phyloP scores from a whole-genome alignment of 2,113 vertebrate species.

The Nannospalax galili region DNA sequence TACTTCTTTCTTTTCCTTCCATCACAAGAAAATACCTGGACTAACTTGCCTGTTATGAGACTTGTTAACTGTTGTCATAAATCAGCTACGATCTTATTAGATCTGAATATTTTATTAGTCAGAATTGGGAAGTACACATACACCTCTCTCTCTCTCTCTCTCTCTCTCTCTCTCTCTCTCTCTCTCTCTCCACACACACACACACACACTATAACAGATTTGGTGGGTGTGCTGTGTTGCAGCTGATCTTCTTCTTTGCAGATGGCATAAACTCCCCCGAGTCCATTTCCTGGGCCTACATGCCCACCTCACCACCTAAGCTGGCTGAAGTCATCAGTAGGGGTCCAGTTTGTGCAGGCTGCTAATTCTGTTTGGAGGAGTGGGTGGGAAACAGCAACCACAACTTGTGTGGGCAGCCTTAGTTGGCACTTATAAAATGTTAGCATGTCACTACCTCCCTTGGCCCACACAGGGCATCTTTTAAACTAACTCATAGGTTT shows the following conservation, averaged over 20 bases:
- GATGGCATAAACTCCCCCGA: slow-evolving; percentile 70
- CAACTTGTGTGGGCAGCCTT: slow-evolving; percentile 65
- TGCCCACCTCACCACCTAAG: slow-evolving; percentile 67
- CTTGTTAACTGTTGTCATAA: slow-evolving; percentile 34
- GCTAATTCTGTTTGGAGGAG: slow-evolving; percentile 47
- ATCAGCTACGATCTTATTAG: not conserved
- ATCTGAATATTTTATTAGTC: slow-evolving; percentile 47
- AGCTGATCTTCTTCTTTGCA: slow-evolving; percentile 76
- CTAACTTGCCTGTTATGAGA: slow-evolving; percentile 23
- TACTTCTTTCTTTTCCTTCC: slow-evolving; percentile 50
- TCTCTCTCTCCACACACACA: too few species aligned
- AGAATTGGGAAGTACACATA: not conserved
- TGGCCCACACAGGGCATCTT: slow-evolving; percentile 39
- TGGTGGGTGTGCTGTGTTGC: slow-evolving; percentile 72
- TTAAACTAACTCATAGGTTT: slow-evolving; percentile 22
- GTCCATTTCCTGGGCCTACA: slow-evolving; percentile 71
- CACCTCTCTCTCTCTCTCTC: too few species aligned
- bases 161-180: too few species aligned
- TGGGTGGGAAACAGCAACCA: slow-evolving; percentile 53
- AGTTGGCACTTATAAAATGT: slow-evolving; percentile 62
- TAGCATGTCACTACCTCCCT: slow-evolving; percentile 65
- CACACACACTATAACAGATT: not conserved
- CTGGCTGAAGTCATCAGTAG: slow-evolving; percentile 70
- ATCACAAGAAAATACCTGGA: slow-evolving; percentile 17
- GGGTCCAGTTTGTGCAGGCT: slow-evolving; percentile 70